Percentiles rank a stretch among this genome's conserved stretches.
phyloP scores from a whole-genome alignment of 2,113 vertebrate genomes.

The Osmerus mordax region DNA sequence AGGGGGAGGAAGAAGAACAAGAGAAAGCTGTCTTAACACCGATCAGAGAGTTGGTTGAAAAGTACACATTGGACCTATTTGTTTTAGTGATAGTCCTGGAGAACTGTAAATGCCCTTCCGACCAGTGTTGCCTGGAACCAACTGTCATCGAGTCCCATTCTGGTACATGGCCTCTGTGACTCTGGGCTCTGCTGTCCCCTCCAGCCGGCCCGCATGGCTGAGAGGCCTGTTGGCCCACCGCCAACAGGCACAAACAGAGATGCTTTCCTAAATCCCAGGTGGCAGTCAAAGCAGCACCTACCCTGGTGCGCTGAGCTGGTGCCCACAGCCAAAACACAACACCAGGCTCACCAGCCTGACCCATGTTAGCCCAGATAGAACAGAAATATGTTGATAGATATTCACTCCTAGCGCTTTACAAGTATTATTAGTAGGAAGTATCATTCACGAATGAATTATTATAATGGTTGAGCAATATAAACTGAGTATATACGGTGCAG shows the following conservation, averaged over 20 bases:
- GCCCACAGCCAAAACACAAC: constrained; percentile 33
- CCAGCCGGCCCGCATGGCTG: neutral
- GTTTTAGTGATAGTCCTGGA: neutral
- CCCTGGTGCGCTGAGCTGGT: constrained; percentile 34
- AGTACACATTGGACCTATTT: neutral
- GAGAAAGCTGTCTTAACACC: neutral
- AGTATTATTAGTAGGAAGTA: too few relatives aligned
- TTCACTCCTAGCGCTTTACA: too few relatives aligned
- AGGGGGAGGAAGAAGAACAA: neutral
- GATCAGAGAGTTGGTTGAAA: neutral
- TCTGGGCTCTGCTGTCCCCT: neutral
- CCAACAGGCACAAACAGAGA: constrained; percentile 58
- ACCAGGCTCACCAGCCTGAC: constrained; percentile 36
- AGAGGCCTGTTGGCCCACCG: constrained; percentile 44
- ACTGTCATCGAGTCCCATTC: constrained; percentile 38
- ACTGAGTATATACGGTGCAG: too few relatives aligned
- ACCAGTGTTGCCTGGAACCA: constrained; percentile 18
- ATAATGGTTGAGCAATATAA: too few relatives aligned
- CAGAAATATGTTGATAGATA: too few relatives aligned
- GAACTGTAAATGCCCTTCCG: neutral
- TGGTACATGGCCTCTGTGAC: constrained; percentile 45
- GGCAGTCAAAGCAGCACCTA: constrained; percentile 34
- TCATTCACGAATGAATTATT: too few relatives aligned
- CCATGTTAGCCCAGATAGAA: constrained; percentile 18
- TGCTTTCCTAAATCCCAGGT: constrained; percentile 59